Evolutionary conservation across 2,113 vertebrate species (phyloP), one percentile per base, ranked within the genome.

Genomic region (Ammodytes dubius): DNA sequence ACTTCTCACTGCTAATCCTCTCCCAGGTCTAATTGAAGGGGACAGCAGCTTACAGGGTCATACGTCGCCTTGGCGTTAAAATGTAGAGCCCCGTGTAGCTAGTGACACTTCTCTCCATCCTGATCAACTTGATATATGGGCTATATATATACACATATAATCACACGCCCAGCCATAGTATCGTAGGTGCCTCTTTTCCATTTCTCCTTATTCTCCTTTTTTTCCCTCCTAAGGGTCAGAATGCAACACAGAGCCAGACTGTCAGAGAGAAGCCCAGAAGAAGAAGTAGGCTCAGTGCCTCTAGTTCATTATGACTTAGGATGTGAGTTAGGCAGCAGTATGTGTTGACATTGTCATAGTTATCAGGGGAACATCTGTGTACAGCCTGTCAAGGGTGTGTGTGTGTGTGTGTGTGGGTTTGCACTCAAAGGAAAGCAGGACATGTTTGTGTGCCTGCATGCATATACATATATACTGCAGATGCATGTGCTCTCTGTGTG

Each of bases 341-440:
- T 83, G 87, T 91, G 90, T 91, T 92, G 93, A 90, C 93, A 91
- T 83, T 89, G 90, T 92, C 89, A 91, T 77, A 77, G 88, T 82
- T 91, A 93, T 87, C 78, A 81, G 27, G 76, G 88, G 58, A 88
- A 89, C 86, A 89, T 89, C 81, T 87, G 90, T 89, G 88, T 90
- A 77, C 35, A 57, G 88, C 86, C 89, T 92, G 90, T 94, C 89
- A 94, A 64, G 58, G 77, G 81, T 79, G 84, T 80, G 68, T 69
- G 73, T 60, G 68, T 75, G 53, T 45, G 17, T 67, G 64, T 40
- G 70, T 60, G 68, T 39, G 74, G 61, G 47, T 79, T 74, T 60
- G 70, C 45, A 81, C 82, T 75, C 82, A 73, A 66, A 78, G 84
- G 54, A 11, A 6, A 47, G 73, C 70, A 66, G 56, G 76, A 78